These are phyloP conservation scores for Poecilia latipinna DNA, from an alignment of 2,113 vertebrate genomes.

Conservation along the genomic window DNA sequence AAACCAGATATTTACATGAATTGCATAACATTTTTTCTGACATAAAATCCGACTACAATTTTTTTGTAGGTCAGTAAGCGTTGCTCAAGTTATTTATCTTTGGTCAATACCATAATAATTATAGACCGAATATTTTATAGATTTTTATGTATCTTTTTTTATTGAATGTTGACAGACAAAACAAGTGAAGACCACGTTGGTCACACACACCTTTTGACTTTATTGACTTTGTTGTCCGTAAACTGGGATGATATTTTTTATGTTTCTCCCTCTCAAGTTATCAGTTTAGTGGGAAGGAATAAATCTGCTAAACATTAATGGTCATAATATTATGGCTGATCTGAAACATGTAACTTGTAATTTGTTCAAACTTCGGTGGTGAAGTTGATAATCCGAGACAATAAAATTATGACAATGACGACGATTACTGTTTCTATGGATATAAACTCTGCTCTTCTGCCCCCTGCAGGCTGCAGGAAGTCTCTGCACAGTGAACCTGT, in stretches of 20 bases:
- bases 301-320: not conserved
- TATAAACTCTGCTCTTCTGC: conserved; percentile 3
- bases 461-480: conserved; percentile 22
- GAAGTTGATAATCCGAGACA: not conserved
- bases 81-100: not conserved
- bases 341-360: not conserved
- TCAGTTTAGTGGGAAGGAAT: not conserved
- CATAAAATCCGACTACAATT: not conserved
- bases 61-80: not conserved
- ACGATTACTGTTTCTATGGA: not conserved
- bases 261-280: too few species aligned
- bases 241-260: too few species aligned
- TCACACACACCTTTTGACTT: too few species aligned
- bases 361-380: not conserved
- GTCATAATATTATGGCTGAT: not conserved
- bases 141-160: too few species aligned
- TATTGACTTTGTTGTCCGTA: too few species aligned
- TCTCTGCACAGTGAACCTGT: not conserved
- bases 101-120: not conserved
- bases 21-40: not conserved
- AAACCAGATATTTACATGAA: not conserved
- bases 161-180: too few species aligned
- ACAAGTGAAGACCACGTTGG: too few species aligned
- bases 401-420: not conserved
- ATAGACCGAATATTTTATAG: not conserved